A percentile compares a stretch with the other conserved stretches of the same genome.
phyloP scores from a whole-genome alignment of 1,140 invertebrate genomes.

The Aphaenogaster rudis region DNA sequence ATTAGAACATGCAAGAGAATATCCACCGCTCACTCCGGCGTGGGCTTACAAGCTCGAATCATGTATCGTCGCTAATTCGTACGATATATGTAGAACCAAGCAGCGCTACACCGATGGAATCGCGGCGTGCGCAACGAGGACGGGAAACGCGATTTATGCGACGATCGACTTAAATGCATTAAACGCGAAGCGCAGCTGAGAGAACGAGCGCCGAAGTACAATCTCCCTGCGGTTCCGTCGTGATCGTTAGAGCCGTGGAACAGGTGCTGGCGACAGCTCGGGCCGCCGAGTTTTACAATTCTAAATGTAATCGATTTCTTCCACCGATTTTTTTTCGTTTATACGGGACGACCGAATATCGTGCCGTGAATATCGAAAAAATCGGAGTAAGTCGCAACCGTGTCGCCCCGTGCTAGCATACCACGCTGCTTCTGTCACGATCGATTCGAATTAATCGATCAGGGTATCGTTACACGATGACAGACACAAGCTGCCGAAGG shows the following conservation, averaged over 20 bases:
- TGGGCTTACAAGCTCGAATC: neutral
- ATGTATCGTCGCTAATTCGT: slow-evolving; percentile 4
- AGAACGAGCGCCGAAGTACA: neutral
- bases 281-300: neutral
- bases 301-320: neutral
- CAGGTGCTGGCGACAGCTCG: neutral
- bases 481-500: neutral
- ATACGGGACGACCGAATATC: neutral
- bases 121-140: neutral
- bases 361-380: neutral
- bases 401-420: neutral
- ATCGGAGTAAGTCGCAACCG: neutral
- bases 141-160: slow-evolving; percentile 6
- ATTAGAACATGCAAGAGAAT: neutral
- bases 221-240: neutral
- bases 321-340: neutral
- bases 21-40: neutral
- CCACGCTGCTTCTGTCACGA: neutral
- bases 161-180: neutral
- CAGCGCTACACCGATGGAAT: neutral
- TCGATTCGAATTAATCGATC: slow-evolving; percentile 8
- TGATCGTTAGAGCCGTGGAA: neutral
- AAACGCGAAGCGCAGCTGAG: neutral
- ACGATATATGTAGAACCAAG: slow-evolving; percentile 4
- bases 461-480: neutral